Conservation (phyloP, 2,888 invertebrate species). For the Lepidochrysops patricia region DNA sequence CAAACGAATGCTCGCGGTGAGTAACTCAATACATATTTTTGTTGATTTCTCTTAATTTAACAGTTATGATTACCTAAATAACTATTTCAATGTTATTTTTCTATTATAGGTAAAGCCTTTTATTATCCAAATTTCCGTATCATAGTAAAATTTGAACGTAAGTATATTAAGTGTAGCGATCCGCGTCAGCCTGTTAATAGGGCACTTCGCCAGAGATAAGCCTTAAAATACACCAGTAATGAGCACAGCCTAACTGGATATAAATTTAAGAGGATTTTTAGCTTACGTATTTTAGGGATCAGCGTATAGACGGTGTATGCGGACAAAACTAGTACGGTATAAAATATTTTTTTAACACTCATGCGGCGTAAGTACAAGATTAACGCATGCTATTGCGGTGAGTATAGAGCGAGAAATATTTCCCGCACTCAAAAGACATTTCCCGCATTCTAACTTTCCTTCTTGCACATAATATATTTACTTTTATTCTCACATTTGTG, state of each 20-base stretch:
- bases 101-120: neutral
- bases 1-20: too few relatives aligned
- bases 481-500: too few relatives aligned
- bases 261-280: constrained; percentile 30
- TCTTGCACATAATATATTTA: too few relatives aligned
- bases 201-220: constrained; percentile 30
- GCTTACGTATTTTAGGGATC: constrained; percentile 25
- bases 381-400: too few relatives aligned
- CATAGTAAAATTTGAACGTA: neutral
- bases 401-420: too few relatives aligned
- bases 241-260: constrained; percentile 36
- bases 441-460: too few relatives aligned
- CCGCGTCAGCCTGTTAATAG: constrained; percentile 25
- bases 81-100: neutral
- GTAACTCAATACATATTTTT: too few relatives aligned
- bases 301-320: constrained; percentile 6
- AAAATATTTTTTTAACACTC: neutral
- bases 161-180: neutral
- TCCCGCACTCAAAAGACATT: too few relatives aligned
- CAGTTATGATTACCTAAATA: too few relatives aligned
- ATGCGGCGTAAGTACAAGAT: too few relatives aligned
- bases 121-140: neutral
- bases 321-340: neutral
- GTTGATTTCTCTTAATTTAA: too few relatives aligned
- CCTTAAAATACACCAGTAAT: constrained; percentile 43